Percentiles rank a stretch among this genome's conserved stretches.
Conservation (phyloP, 2,113 vertebrate genomes). For the Alosa alosa region DNA sequence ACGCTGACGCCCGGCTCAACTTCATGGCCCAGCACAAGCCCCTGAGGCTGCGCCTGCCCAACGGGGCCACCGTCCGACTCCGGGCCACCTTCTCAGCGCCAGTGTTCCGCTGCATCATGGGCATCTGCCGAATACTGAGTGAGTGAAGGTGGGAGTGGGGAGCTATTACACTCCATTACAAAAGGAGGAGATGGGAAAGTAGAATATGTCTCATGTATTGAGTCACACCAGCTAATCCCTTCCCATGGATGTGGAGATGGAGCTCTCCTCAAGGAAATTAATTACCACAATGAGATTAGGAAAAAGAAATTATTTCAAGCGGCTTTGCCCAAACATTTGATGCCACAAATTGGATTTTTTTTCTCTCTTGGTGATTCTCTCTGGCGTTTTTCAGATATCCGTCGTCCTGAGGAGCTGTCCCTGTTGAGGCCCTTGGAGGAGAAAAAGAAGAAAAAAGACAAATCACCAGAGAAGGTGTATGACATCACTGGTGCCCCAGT, state of each 20-base stretch:
- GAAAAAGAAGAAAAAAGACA: slow-evolving; percentile 74
- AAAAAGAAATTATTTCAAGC: neutral
- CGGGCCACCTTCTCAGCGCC: slow-evolving; percentile 70
- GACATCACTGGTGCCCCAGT: slow-evolving; percentile 67
- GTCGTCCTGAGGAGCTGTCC: slow-evolving; percentile 76
- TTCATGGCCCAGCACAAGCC: slow-evolving; percentile 74
- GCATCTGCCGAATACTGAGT: slow-evolving; percentile 70
- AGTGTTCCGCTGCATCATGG: slow-evolving; percentile 65
- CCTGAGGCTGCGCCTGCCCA: slow-evolving; percentile 66
- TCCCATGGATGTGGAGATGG: neutral
- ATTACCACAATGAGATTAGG: neutral
- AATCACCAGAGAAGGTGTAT: slow-evolving; percentile 60
- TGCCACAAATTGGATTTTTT: neutral
- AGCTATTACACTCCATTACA: neutral
- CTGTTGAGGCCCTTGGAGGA: slow-evolving; percentile 67
- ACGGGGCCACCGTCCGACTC: slow-evolving; percentile 57
- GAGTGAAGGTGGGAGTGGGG: slow-evolving; percentile 16
- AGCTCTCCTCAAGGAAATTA: no score
- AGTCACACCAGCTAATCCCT: neutral
- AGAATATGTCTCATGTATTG: neutral
- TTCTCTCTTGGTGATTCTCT: neutral
- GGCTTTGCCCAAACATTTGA: neutral
- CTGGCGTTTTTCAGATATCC: slow-evolving; percentile 61
- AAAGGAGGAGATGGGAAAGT: neutral
- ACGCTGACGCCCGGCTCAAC: slow-evolving; percentile 70